phyloP scores from a whole-genome alignment of 1,140 invertebrate genomes.

The Colletes gigas region DNA sequence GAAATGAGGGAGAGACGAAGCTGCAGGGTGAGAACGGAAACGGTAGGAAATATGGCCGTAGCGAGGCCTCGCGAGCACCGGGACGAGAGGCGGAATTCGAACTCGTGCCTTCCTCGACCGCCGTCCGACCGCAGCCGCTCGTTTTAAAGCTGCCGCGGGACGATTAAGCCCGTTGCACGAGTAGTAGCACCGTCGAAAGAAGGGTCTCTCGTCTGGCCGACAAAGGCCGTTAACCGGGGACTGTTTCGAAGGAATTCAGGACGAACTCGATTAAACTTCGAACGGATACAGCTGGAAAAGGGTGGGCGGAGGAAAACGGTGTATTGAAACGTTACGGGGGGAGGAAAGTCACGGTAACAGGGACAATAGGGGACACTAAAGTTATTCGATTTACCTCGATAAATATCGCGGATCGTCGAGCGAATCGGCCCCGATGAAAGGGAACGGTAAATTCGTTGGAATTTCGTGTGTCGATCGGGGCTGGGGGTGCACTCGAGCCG shows the following conservation, averaged over 20 bases:
- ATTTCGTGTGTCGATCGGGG: not conserved
- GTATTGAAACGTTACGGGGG: constrained; percentile 28
- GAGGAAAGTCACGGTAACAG: not conserved
- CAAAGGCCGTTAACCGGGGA: constrained; percentile 17
- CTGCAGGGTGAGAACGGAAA: constrained; percentile 28
- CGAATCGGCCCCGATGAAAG: not conserved
- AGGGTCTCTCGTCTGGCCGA: not conserved
- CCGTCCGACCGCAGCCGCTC: not conserved
- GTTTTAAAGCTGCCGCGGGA: not conserved
- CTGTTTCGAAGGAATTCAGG: constrained; percentile 30
- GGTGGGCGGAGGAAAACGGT: not conserved
- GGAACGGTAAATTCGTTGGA: not conserved
- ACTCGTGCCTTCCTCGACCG: not conserved
- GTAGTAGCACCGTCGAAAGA: too few species aligned
- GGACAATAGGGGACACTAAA: constrained; percentile 20
- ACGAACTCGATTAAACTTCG: constrained; percentile 47
- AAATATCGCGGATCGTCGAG: constrained; percentile 32
- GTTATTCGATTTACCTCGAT: constrained; percentile 47
- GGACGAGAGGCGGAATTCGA: constrained; percentile 4
- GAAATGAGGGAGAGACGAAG: constrained; percentile 69
- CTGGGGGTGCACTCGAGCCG: not conserved
- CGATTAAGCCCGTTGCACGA: not conserved
- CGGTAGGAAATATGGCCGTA: constrained; percentile 42
- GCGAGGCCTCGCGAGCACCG: not conserved
- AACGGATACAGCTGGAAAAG: not conserved